phyloP scores from a whole-genome alignment of 2,797 vertebrate genomes.

The Lepus oiostolus region DNA sequence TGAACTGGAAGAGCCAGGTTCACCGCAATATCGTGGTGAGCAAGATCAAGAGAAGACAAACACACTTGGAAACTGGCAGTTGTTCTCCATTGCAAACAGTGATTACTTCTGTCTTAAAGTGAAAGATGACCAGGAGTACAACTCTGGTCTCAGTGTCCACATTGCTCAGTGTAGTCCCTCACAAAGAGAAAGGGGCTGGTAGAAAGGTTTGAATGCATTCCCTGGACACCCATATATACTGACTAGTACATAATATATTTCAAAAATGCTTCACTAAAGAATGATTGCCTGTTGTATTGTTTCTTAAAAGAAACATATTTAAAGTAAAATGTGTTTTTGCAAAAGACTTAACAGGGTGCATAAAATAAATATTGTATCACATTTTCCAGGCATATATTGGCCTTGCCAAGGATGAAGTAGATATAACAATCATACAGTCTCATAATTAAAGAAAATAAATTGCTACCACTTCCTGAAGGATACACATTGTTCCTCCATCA shows the following conservation, averaged over 20 bases:
- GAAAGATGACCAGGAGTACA: neutral
- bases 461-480: constrained; percentile 47
- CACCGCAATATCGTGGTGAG: too few relatives aligned
- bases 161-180: neutral
- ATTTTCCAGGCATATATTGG: neutral
- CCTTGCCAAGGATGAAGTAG: neutral
- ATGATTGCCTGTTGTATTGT: neutral
- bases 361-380: constrained; percentile 1
- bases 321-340: constrained; percentile 28
- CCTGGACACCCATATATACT: neutral
- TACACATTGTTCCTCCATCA: constrained; percentile 36
- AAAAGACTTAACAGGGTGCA: constrained; percentile 36
- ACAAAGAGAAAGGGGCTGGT: neutral
- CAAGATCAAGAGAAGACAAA: neutral
- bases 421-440: neutral
- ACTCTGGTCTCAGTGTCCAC: neutral
- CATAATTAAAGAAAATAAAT: constrained; percentile 56
- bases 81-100: neutral
- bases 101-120: neutral
- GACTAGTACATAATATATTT: neutral
- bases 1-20: neutral
- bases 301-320: constrained; percentile 48
- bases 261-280: constrained; percentile 40
- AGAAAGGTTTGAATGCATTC: neutral
- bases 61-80: neutral